Percentiles rank a stretch among this genome's conserved stretches.
Conservation (phyloP, 2,113 vertebrate genomes). For the Spizaetus ornatus region DNA sequence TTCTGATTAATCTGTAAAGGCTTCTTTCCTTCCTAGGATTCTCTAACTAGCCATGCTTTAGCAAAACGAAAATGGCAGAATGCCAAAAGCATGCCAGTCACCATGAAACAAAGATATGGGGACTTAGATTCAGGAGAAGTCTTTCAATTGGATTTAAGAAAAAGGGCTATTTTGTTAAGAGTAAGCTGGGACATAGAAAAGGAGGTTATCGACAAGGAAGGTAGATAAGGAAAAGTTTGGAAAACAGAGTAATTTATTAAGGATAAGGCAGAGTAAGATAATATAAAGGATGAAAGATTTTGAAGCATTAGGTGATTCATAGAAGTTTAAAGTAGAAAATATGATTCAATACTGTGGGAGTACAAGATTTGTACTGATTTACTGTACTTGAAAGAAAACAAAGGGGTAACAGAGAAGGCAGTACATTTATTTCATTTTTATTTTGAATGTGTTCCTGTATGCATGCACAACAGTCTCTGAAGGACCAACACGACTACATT, state of each 20-base stretch:
- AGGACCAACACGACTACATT: background rate
- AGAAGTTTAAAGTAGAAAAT: background rate
- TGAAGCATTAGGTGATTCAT: background rate
- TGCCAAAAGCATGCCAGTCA: background rate
- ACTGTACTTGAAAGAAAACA: background rate
- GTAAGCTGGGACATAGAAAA: background rate
- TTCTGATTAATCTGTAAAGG: background rate
- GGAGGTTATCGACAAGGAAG: background rate
- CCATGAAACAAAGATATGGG: rapidly evolving
- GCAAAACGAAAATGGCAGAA: background rate
- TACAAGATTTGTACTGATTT: background rate
- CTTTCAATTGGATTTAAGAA: background rate
- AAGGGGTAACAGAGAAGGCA: background rate
- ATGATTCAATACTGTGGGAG: background rate
- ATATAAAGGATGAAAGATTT: background rate
- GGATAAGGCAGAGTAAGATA: background rate
- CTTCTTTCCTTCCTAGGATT: background rate
- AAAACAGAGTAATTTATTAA: background rate
- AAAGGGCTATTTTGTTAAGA: background rate
- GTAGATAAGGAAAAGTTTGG: background rate
- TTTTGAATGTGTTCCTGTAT: background rate
- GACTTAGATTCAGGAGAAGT: background rate
- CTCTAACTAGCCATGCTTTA: background rate
- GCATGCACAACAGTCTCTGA: background rate
- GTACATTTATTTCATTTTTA: background rate